Conservation (phyloP, 2,888 invertebrate species). For the Latheticus oryzae region DNA sequence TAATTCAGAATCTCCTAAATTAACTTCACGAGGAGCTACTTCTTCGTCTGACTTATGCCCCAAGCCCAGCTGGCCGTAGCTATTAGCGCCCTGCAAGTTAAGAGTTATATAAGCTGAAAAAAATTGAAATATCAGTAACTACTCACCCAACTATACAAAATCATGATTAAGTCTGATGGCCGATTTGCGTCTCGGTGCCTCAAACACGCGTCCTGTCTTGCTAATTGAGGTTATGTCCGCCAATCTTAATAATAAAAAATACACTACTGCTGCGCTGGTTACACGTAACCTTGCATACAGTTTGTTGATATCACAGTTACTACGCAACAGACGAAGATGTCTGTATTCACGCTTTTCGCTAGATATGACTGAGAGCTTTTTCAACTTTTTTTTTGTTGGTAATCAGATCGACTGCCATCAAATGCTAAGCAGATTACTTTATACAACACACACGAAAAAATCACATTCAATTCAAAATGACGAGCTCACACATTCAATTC, state of each 20-base stretch:
- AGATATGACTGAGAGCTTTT: conserved; percentile 19
- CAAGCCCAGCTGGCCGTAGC: conserved; percentile 83
- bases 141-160: conserved; percentile 62
- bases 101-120: background rate
- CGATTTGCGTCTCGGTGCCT: conserved; percentile 44
- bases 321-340: conserved; percentile 4
- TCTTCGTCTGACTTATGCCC: conserved; percentile 76
- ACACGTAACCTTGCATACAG: conserved; percentile 19
- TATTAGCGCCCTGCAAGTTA: conserved; percentile 79
- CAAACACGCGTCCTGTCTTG: conserved; percentile 52
- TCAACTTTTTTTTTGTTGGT: conserved; percentile 27
- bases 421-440: conserved; percentile 25
- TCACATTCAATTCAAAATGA: conserved; percentile 8
- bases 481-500: background rate
- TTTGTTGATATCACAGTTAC: conserved; percentile 27
- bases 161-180: conserved; percentile 52
- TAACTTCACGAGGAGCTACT: conserved; percentile 67
- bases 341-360: conserved; percentile 2
- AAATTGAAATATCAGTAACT: too few relatives aligned
- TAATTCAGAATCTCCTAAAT: conserved; percentile 58
- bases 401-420: conserved; percentile 3
- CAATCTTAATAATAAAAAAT: conserved; percentile 33
- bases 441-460: conserved; percentile 3
- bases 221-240: conserved; percentile 49
- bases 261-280: conserved; percentile 22